Evolutionary conservation across 2,888 invertebrate species (phyloP).

Genomic region (Ischnura elegans): DNA sequence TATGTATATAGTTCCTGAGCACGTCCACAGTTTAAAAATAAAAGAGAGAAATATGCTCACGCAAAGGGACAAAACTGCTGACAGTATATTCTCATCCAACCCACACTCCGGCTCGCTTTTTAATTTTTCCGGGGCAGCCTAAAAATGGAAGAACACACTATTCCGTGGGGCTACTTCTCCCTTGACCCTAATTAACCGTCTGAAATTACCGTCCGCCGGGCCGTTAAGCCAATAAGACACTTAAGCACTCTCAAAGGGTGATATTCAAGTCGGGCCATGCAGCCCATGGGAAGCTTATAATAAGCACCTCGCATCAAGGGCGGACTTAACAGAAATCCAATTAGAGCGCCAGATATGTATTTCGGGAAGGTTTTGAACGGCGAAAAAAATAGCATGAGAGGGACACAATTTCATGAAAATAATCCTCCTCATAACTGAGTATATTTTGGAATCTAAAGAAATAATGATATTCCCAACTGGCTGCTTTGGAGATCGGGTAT

Average conservation of each 20-base stretch:
- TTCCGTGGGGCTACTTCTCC: conserved; percentile 17
- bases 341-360: conserved; percentile 18
- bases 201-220: conserved; percentile 24
- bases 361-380: neutral
- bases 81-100: conserved; percentile 24
- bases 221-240: conserved; percentile 38
- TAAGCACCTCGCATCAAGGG: conserved; percentile 4
- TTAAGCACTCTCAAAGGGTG: conserved; percentile 26
- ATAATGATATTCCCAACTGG: neutral
- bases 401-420: neutral
- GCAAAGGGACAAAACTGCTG: neutral
- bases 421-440: neutral
- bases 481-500: no score
- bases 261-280: conserved; percentile 17
- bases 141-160: conserved; percentile 34
- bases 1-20: neutral
- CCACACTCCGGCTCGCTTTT: neutral
- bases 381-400: neutral
- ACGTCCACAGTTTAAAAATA: conserved; percentile 3
- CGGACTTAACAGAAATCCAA: conserved; percentile 35
- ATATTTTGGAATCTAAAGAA: neutral
- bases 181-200: conserved; percentile 35
- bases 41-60: no score
- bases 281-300: conserved; percentile 20
- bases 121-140: neutral